Evolutionary conservation across 2,797 vertebrate genomes (phyloP), one percentile per base, ranked within the genome.

Genomic region (Parauchenoglanis punctatus): DNA sequence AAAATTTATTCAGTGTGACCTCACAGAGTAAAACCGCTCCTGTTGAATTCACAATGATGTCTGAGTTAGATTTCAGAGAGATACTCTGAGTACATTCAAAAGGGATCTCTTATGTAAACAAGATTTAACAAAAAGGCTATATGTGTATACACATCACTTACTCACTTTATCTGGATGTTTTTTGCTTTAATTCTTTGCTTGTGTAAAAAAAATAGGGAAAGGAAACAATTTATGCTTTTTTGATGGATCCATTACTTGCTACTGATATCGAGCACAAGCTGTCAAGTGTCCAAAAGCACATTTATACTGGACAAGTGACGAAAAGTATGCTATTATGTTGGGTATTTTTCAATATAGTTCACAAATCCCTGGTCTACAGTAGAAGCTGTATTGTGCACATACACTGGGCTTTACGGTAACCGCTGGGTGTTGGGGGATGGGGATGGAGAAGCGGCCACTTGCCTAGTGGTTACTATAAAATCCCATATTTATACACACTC

Each of bases 1-100:
- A 87, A 87, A 35, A 52, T 75, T 75, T 76, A 73, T 52, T 87
- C 54, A 35, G 77, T n/a, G 65, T 59, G 78, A 81, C 54, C 25
- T 61, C 65, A 23, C 77, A 86, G 3, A 40, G 18, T 87, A 49
- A 82, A 82, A 78, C n/a, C 23, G 20, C 49, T 78, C 56, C 72
- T 77, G 46, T 23, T 81, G 49, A 86, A 56, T 68, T 46, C 25
- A 6, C 54, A 82, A 72, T n/a, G 56, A 17, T 46, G 46, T 17
- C 17, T 23, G 63, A 70, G 44, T 67, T 82, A 11, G 35, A 44
- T 77, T 40, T 80, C 65, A 13, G 10, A 46, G 7, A 65, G 25
- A 46, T 81, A n/a, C 54, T 35, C 18, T 2, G 8, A 40, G 8
- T 20, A 25, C 46, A 54, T 54, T 85, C 61, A 67, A 56, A 13